Evolutionary conservation across 2,888 invertebrate genomes (phyloP).

Genomic region (Ichneumon xanthorius): DNA sequence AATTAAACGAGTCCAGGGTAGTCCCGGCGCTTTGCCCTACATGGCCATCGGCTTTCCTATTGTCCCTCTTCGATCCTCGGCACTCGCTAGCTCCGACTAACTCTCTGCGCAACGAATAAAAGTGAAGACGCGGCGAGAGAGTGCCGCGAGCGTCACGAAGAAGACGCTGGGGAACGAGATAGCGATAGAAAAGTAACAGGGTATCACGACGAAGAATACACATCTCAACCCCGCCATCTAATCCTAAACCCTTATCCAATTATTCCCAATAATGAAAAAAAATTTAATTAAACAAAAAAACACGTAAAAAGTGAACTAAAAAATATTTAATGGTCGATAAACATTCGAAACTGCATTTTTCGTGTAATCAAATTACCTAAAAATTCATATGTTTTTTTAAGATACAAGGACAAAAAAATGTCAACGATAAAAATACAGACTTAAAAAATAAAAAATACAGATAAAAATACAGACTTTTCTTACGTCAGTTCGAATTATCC

Average conservation of each 20-base stretch:
- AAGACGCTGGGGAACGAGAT: conserved; percentile 50
- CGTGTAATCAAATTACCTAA: too few relatives aligned
- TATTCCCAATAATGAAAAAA: neutral
- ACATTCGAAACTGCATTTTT: neutral
- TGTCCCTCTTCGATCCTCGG: conserved; percentile 42
- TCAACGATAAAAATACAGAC: too few relatives aligned
- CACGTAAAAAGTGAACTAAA: neutral
- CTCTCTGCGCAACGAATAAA: conserved; percentile 18
- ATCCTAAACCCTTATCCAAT: neutral
- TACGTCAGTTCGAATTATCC: too few relatives aligned
- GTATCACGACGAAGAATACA: conserved; percentile 35
- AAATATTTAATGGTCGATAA: neutral
- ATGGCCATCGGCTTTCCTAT: conserved; percentile 60
- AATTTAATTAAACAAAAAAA: neutral
- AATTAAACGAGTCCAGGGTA: conserved; percentile 69
- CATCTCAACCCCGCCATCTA: conserved; percentile 33
- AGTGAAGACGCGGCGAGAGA: conserved; percentile 8
- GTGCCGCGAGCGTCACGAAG: conserved; percentile 47
- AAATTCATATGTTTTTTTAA: too few relatives aligned
- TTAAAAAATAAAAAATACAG: too few relatives aligned
- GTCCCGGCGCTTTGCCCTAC: conserved; percentile 59
- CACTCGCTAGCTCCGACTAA: conserved; percentile 39
- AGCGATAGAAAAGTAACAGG: conserved; percentile 61
- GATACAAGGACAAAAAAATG: too few relatives aligned
- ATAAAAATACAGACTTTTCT: too few relatives aligned